Conservation (phyloP, 1,140 invertebrate genomes). For the Berghia stephanieae region DNA sequence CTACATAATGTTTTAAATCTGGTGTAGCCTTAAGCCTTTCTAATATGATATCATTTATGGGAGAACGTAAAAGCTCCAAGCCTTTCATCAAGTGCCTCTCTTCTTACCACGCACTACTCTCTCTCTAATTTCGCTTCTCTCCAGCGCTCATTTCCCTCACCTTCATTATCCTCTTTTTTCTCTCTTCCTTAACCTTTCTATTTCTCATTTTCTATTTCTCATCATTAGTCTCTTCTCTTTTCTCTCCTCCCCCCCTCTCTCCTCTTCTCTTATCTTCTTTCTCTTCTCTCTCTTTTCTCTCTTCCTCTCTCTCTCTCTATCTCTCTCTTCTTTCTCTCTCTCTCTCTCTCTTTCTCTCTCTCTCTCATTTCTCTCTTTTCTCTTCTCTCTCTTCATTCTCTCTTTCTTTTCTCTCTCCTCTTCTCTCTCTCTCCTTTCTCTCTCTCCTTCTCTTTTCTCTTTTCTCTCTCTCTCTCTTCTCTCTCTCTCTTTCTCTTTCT, state of each 20-base stretch:
- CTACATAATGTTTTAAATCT: no score
- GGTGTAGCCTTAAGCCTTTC: no score
- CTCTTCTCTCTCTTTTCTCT: not conserved
- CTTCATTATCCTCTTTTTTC: not conserved
- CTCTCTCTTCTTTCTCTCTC: not conserved
- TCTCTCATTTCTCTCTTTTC: constrained; percentile 16
- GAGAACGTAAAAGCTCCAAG: no score
- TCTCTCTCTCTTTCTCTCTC: constrained; percentile 25
- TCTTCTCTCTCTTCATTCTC: not conserved
- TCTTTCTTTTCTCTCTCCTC: not conserved
- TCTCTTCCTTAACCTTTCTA: not conserved
- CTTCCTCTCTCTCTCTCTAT: constrained; percentile 8
- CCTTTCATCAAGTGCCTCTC: no score
- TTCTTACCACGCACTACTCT: no score
- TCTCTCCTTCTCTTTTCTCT: not conserved
- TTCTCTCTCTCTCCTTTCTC: not conserved
- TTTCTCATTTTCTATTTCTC: constrained; percentile 1
- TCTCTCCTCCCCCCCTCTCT: constrained; percentile 1
- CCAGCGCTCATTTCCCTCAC: not conserved
- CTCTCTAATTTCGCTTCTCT: not conserved
- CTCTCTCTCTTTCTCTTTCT: constrained; percentile 20
- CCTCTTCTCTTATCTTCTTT: not conserved
- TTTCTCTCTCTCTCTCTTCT: not conserved
- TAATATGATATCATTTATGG: no score
- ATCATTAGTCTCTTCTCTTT: not conserved